phyloP scores from a whole-genome alignment of 1,140 invertebrate genomes.

The Sarcophaga peregrina region DNA sequence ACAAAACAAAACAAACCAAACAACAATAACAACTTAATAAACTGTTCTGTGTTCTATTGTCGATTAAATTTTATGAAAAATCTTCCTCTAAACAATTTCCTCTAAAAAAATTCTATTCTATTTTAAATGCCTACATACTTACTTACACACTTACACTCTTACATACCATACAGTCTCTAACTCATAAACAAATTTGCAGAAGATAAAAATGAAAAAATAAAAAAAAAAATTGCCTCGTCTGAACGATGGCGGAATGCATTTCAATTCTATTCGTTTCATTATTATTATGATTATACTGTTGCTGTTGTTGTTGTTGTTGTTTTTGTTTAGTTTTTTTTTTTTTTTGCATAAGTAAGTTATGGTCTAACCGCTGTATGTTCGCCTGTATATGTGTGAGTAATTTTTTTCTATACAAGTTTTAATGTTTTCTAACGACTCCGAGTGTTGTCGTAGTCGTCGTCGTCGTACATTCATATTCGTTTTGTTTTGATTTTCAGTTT shows the following conservation, averaged over 20 bases:
- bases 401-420: background rate
- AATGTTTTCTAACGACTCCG: background rate
- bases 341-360: no score
- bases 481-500: background rate
- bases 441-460: background rate
- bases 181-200: no score
- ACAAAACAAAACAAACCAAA: no score
- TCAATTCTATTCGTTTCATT: background rate
- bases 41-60: no score
- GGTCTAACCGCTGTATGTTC: no score
- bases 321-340: background rate
- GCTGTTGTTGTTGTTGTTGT: background rate
- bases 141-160: no score
- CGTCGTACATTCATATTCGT: background rate
- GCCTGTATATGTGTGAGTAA: no score
- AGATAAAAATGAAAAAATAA: background rate
- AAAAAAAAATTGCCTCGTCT: background rate
- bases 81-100: constrained; percentile 1
- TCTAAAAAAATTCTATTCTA: background rate
- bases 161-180: no score
- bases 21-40: no score
- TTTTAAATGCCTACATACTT: no score
- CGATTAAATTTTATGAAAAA: background rate
- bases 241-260: constrained; percentile 2
- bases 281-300: background rate